Conservation (phyloP, 2,888 invertebrate genomes). For the Furcula furcula region DNA sequence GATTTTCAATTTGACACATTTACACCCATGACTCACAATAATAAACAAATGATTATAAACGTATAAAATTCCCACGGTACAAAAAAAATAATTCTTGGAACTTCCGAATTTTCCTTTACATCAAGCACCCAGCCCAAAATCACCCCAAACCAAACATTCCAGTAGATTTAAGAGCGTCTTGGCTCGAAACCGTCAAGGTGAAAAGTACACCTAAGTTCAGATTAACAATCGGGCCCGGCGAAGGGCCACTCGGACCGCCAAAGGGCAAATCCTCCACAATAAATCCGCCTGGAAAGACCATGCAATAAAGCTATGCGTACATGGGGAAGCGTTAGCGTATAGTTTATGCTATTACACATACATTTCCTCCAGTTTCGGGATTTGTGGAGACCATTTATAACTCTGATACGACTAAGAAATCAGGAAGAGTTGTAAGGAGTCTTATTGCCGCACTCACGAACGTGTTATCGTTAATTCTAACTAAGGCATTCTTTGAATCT, state of each 20-base stretch:
- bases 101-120: no score
- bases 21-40: no score
- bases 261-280: slow-evolving; percentile 46
- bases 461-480: no score
- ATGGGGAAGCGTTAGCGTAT: slow-evolving; percentile 14
- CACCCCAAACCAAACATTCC: slow-evolving; percentile 41
- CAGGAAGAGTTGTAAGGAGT: no score
- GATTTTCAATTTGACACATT: no score
- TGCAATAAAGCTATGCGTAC: slow-evolving; percentile 21
- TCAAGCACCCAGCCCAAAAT: slow-evolving; percentile 21
- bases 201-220: slow-evolving; percentile 73
- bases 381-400: slow-evolving; percentile 1
- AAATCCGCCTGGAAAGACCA: slow-evolving; percentile 47
- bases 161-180: slow-evolving; percentile 52
- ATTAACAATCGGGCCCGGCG: slow-evolving; percentile 65
- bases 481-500: no score
- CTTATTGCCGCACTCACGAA: no score
- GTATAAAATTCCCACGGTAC: no score
- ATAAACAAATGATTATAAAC: no score
- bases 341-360: slow-evolving; percentile 19
- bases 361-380: slow-evolving; percentile 8
- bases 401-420: neutral
- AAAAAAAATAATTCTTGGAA: no score
- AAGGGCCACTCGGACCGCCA: slow-evolving; percentile 46
- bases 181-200: slow-evolving; percentile 56